Evolutionary conservation across 1,140 invertebrate genomes (phyloP), one percentile per base, ranked within the genome.

Genomic region (Neodiprion lecontei): DNA sequence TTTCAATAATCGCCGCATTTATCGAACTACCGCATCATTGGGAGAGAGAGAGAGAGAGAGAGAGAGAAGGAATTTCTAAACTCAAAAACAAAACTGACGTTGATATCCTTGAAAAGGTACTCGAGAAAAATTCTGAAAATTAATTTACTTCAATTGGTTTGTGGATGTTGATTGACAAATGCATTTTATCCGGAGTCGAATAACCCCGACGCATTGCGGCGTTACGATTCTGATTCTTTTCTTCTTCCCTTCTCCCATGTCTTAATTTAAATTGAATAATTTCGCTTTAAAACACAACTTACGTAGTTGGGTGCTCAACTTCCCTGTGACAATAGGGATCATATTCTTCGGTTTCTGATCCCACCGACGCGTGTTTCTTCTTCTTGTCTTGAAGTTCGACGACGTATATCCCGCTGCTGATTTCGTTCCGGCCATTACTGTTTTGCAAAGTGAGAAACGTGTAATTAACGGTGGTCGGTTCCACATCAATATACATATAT

Each of bases 281-380:
- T 40, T 40, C 28, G 28, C 1, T 40, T 40, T 40, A 40, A 40
- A 40, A 40, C 28, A 4, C 2, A 21, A 90, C 90, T 92, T 84
- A 94, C 93, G 93, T 92, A 0, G 93, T 94, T 1, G 93, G 93
- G 87, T 94, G 93, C 77, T 92, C 89, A 28, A 94, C 91, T 40
- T 91, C 88, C 70, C 93, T 89, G 79, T 94, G 89, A 10, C 90
- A 82, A 80, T 92, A 93, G 1, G 92, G 92, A 79, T 93, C 89
- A 78, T 93, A 93, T 14, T 90, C 88, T 7, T 79, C 76, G 50
- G 88, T 84, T 75, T 90, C 89, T 69, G 82, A 75, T 76, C 85
- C 81, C 11, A 40, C 28, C 28, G 28, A 40, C 5, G 28, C 86
- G 82, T 65, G 75, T 69, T 78, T 86, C 80, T 82, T 86, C 79